Evolutionary conservation across 1,140 invertebrate species (phyloP), one percentile per base, ranked within the genome.

Genomic region (Zaprionus camerounensis): DNA sequence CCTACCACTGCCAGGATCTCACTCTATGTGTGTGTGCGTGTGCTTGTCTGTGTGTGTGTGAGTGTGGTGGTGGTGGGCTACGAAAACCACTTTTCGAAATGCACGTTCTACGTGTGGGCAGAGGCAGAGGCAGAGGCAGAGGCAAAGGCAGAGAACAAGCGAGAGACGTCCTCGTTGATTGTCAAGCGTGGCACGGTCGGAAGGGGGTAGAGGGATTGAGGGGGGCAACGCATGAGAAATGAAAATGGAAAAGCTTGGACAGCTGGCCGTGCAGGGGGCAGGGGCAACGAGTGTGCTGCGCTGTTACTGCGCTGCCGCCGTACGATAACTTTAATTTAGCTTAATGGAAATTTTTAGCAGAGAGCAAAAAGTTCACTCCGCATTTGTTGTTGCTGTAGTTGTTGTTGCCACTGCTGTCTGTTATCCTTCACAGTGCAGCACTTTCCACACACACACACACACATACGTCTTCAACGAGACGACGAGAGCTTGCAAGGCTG

Each of bases 71-170:
- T 64, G 76, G 57, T 81, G 78, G 79, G 76, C 81, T 76, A 83
- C 76, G 83, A 88, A 87, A 87, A 87, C 84, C 84, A 87, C 84
- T 87, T 87, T 87, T 88, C 84, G 84, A 87, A 87, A 88, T 87
- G 84, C 84, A 88, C 81, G 81, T 87, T 81, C 61, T 83, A 80
- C 78, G 75, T 79, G 75, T 78, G 71, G 69, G 71, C 78, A 76
- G 78, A 51, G 31, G 31, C 3, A 11, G 31, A 34, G 9, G 31
- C 3, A 11, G 31, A 31, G 9, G 31, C 28, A 28, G 28, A 28
- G 28, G 7, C 20, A 28, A 44, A 64, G 44, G 24, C 13, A 24
- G 59, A 28, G 61, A 15, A 58, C 63, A 38, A 36, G 55, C 56
- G 62, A 65, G 55, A 77, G 67, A 65, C 31, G 67, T 80, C 53